Evolutionary conservation across 2,888 invertebrate genomes (phyloP), one percentile per base, ranked within the genome.

Genomic region (Rhodophaea formosa): DNA sequence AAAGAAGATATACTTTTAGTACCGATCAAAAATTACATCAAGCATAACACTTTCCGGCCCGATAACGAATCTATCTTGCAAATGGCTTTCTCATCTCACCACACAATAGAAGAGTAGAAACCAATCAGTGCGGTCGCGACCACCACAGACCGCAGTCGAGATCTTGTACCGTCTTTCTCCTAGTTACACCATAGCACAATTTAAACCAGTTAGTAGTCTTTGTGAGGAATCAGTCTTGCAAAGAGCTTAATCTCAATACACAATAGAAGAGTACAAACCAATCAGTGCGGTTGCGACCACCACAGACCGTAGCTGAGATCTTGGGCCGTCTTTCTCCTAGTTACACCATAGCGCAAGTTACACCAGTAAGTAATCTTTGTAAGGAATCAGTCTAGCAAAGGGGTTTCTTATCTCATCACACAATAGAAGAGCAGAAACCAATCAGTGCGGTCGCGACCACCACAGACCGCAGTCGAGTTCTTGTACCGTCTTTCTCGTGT

Each of bases 281-380:
- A 80, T 81, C 74, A 74, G 61, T 79, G 82, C 66, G 84, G 84
- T 84, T 77, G 77, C 71, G 75, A 80, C 79, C 75, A 74, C 80
- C 80, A 82, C 81, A 74, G 77, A 84, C 84, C 84, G 68, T 84
- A 82, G 63, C 76, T 77, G 75, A 76, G 80, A 77, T 79, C 75
- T 72, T 72, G 75, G 70, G 73, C 68, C 66, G 58, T 63, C 58
- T 57, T 56, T 62, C 56, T 53, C 30, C 16, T 54, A 45, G 53
- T 45, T 55, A 23, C n/a, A 17, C 10, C 16, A 32, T 16, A 51
- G 51, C 7, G 10, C 16, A 49, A 35, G 12, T 16, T 35, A 35
- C 6, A 17, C 7, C 16, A 39, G 39, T 12, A 39, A n/a, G n/a
- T 39, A 39, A 39, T 6, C 3, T 3, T 10, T 35, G 35, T 35